Base-by-base conservation (phyloP, 2,797 vertebrate species). In the Chelmon rostratus region DNA sequence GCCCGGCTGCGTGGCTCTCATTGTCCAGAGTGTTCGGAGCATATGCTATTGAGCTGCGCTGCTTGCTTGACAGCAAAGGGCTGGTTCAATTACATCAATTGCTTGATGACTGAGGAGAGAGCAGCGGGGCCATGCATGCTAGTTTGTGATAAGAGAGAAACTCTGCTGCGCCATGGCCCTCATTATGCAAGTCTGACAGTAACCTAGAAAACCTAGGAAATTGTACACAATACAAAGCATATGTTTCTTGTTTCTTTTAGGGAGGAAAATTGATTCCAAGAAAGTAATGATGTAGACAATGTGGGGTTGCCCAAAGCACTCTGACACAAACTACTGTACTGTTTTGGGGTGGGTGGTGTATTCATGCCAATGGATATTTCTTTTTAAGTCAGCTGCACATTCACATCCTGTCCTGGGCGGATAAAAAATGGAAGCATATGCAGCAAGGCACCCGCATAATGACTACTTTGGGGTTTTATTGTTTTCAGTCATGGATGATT, bases 111-210 rank as follows among this genome's bases (percentile, higher is more conserved):
- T 97, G 96, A 96, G 96, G 95, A 95, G 95, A 96, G 95, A 97
- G 97, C 97, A 96, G 94, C 95, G 92, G 97, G 97, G 96, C 96
- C 96, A 96, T 93, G 96, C 97, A 96, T 98, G 97, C 96, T 97
- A 97, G 96, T 97, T 96, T 96, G 96, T 96, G 97, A 98, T 98
- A 98, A 98, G 97, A 97, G 97, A 96, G 95, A 94, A 95, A 95
- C 95, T 96, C 96, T 92, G 96, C 96, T 96, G 97, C 91, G 93
- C 95, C 93, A 56, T 75, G 85, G 91, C 90, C 91, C 90, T 94
- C 91, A 93, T 97, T 94, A 93, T 94, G 91, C 92, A 88, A 91
- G 91, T 73, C 90, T 92, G 90, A 93, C 91, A 92, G 92, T 87
- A 93, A 91, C 91, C 91, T 89, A 91, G 92, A 93, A 92, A 94